These are phyloP conservation scores for Heliconius ethilla DNA, from an alignment of 2,888 invertebrate genomes.

Conservation along the genomic window DNA sequence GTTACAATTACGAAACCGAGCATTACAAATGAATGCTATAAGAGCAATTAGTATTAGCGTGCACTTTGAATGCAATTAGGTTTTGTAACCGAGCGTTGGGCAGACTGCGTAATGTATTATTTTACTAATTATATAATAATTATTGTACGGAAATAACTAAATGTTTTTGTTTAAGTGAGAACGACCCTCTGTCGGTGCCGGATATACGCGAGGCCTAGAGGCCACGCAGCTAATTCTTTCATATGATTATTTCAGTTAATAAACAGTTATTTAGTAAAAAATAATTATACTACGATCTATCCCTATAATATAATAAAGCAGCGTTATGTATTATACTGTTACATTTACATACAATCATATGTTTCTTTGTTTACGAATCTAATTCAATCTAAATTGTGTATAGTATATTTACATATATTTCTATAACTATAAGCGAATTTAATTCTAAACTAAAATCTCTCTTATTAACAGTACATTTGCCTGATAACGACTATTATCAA, in stretches of 20 bases:
- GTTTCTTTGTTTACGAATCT: slow-evolving; percentile 8
- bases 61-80: slow-evolving; percentile 41
- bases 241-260: slow-evolving; percentile 36
- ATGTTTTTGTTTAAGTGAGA: slow-evolving; percentile 72
- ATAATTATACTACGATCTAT: slow-evolving; percentile 29
- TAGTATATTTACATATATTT: neutral
- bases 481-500: neutral
- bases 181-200: slow-evolving; percentile 74
- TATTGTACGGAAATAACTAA: slow-evolving; percentile 67
- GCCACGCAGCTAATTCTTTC: slow-evolving; percentile 51
- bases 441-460: neutral
- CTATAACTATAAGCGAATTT: neutral
- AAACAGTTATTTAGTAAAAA: slow-evolving; percentile 19
- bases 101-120: slow-evolving; percentile 39
- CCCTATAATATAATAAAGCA: neutral
- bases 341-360: slow-evolving; percentile 6
- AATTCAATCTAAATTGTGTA: neutral
- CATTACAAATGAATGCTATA: slow-evolving; percentile 38
- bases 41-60: slow-evolving; percentile 41
- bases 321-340: neutral
- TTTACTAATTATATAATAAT: slow-evolving; percentile 55
- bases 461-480: neutral
- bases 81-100: slow-evolving; percentile 37
- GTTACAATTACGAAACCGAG: slow-evolving; percentile 36
- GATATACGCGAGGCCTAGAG: slow-evolving; percentile 70